A percentile compares a stretch with the other conserved stretches of the same genome.
Conservation (phyloP, 2,888 invertebrate species). For the Listrodromus nycthemerus region DNA sequence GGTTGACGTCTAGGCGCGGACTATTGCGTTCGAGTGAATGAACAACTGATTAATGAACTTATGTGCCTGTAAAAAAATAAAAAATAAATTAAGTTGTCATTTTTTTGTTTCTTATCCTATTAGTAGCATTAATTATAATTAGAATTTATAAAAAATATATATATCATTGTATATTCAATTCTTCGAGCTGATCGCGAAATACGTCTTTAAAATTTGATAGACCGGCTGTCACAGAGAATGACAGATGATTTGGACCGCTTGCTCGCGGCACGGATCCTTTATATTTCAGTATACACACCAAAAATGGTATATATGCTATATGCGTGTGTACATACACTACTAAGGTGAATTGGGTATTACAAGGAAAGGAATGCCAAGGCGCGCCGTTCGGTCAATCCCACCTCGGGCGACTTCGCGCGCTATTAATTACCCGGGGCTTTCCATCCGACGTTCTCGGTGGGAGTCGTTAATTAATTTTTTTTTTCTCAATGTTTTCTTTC, state of each 20-base stretch:
- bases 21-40: background rate
- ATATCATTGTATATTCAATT: background rate
- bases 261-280: background rate
- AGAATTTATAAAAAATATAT: background rate
- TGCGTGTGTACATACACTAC: background rate
- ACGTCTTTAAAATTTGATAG: constrained; percentile 25
- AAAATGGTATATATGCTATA: background rate
- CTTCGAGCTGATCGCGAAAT: background rate
- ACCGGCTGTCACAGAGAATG: constrained; percentile 27
- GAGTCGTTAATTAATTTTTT: constrained; percentile 69
- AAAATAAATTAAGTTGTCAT: background rate
- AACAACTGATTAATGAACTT: background rate
- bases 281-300: constrained; percentile 1
- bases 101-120: background rate
- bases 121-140: background rate
- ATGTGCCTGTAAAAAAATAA: background rate
- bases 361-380: constrained; percentile 61
- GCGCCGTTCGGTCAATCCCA: constrained; percentile 68
- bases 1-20: background rate
- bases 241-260: constrained; percentile 39
- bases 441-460: constrained; percentile 52
- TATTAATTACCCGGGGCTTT: constrained; percentile 76
- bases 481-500: constrained; percentile 22
- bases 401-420: constrained; percentile 70
- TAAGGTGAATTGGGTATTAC: constrained; percentile 54